phyloP scores from a whole-genome alignment of 2,888 invertebrate genomes.

The Lampropteryx suffumata region DNA sequence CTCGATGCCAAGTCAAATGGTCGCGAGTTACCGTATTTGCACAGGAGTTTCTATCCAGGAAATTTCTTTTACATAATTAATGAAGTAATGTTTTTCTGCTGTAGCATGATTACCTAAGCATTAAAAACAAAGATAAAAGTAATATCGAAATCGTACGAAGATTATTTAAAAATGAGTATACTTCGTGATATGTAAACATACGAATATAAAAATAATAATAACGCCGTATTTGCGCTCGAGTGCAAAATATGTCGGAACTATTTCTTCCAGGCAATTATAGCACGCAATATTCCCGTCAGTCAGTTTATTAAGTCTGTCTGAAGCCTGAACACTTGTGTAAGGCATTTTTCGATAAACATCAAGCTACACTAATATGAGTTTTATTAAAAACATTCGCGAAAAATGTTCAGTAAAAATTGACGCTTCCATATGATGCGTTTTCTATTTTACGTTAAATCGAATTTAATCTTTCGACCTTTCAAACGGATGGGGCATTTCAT shows the following conservation, averaged over 20 bases:
- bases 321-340: conserved; percentile 49
- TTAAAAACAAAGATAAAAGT: too few relatives aligned
- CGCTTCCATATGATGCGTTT: conserved; percentile 39
- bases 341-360: conserved; percentile 62
- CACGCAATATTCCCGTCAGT: conserved; percentile 45
- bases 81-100: too few relatives aligned
- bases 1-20: conserved; percentile 1
- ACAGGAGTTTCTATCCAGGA: neutral
- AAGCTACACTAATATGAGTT: conserved; percentile 56
- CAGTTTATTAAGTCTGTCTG: conserved; percentile 59
- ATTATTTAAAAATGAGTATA: too few relatives aligned
- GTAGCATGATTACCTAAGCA: too few relatives aligned
- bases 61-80: neutral
- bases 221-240: neutral
- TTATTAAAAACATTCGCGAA: conserved; percentile 59
- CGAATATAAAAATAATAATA: too few relatives aligned
- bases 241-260: conserved; percentile 29
- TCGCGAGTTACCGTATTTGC: neutral
- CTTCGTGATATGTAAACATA: too few relatives aligned
- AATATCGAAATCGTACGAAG: too few relatives aligned
- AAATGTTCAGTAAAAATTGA: conserved; percentile 41
- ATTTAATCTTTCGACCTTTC: conserved; percentile 34
- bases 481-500: conserved; percentile 28
- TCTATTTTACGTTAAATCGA: conserved; percentile 40
- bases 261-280: conserved; percentile 44